Evolutionary conservation across 2,888 invertebrate species (phyloP), one percentile per base, ranked within the genome.

Genomic region (Machimus atricapillus): DNA sequence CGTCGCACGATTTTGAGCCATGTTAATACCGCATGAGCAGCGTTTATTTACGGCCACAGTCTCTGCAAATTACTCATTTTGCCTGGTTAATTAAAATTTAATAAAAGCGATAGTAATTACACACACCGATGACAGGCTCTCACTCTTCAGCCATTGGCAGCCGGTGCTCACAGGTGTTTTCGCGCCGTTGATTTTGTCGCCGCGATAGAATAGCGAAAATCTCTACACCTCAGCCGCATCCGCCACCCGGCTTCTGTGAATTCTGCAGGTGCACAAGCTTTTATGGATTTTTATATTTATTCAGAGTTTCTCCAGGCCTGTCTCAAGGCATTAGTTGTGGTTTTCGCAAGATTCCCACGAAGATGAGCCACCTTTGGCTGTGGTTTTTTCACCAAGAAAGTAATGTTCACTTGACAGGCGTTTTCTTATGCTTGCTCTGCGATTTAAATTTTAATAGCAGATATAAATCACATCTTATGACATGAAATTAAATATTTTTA

Each of bases 21-120:
- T 37, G 66, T 83, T 73, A 43, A 43, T 23, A 27, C 31, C 40
- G 23, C 83, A 83, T 83, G 66, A 73, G 40, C 73, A 43, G 7
- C 23, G 19, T 34, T 85, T 85, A 85, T 74, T 46, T 74, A 85
- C 40, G 74, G 31, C 40, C 74, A 46, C 37, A 73, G 37, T 85
- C 85, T 34, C 34, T 74, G 85, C 43, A 85, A 74, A 74, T 85
- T 74, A 85, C 85, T 85, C 85, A 85, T 74, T 85, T 85, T 43
- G 19, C 27, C 23, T 43, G 74, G 73, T 85, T 85, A 85, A 85
- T 85, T 85, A 85, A 85, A 85, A 74, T 27, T 85, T 74, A 85
- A 74, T 74, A 85, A 85, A 66, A 85, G 27, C 85, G 74, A 43
- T 85, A 46, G 85, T 74, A 85, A 85, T 85, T 85, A 74, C 74